Evolutionary conservation across 2,888 invertebrate genomes (phyloP).

Genomic region (Megaustenia siamemsis): DNA sequence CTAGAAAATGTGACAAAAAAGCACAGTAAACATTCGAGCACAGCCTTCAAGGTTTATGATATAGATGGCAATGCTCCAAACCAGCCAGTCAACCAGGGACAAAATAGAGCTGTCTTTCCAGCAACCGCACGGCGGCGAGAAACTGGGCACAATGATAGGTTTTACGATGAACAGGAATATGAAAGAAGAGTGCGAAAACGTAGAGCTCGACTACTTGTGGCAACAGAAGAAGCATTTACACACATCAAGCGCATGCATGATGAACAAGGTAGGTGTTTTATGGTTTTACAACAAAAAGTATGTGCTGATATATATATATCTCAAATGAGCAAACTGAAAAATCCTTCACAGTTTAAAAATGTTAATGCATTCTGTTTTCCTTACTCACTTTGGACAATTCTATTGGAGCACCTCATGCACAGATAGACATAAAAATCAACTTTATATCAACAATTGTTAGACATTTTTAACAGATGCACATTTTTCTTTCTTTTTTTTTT

Average conservation of each 20-base stretch:
- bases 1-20: constrained; percentile 74
- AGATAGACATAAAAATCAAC: too few relatives aligned
- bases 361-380: too few relatives aligned
- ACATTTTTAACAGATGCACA: too few relatives aligned
- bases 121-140: constrained; percentile 89
- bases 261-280: constrained; percentile 77
- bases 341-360: too few relatives aligned
- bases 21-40: constrained; percentile 64
- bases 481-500: too few relatives aligned
- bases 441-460: too few relatives aligned
- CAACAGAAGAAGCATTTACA: constrained; percentile 98
- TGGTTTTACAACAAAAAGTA: too few relatives aligned
- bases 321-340: too few relatives aligned
- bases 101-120: constrained; percentile 79
- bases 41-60: constrained; percentile 92
- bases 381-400: too few relatives aligned
- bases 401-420: too few relatives aligned
- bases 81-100: constrained; percentile 66
- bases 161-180: constrained; percentile 98
- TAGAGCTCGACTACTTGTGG: constrained; percentile 91
- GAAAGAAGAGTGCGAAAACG: constrained; percentile 94
- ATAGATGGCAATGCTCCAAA: constrained; percentile 86
- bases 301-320: too few relatives aligned
- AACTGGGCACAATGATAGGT: constrained; percentile 95
- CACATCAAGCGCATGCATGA: constrained; percentile 92